Conservation (phyloP, 2,797 vertebrate genomes). For the Rhyacichthys aspro region DNA sequence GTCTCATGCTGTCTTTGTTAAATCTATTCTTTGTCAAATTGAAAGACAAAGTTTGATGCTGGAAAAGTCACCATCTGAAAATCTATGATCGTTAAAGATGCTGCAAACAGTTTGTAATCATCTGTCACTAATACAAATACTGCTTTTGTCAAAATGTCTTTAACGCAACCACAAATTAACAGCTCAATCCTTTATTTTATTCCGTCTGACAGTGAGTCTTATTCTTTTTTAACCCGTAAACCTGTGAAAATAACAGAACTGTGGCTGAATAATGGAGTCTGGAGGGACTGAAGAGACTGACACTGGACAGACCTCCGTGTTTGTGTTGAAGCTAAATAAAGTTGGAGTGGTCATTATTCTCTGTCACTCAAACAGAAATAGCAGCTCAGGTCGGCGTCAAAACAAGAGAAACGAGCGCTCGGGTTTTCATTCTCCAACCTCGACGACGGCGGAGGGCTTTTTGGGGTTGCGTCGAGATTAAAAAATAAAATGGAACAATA, state of each 20-base stretch:
- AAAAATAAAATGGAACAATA: neutral
- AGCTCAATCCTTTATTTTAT: constrained; percentile 13
- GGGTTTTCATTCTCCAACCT: neutral
- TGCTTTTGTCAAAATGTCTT: too few relatives aligned
- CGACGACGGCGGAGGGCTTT: neutral
- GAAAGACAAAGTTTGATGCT: too few relatives aligned
- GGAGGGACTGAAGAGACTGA: constrained; percentile 57
- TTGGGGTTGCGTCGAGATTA: neutral
- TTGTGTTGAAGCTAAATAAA: constrained; percentile 43
- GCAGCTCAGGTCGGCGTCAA: neutral
- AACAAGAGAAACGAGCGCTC: constrained; percentile 3
- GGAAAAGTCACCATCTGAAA: too few relatives aligned
- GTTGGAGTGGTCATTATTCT: constrained; percentile 54
- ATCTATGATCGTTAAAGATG: too few relatives aligned
- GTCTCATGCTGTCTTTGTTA: too few relatives aligned
- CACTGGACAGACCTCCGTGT: constrained; percentile 39
- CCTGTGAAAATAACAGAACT: constrained; percentile 61
- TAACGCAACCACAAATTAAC: too few relatives aligned
- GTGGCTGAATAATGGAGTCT: constrained; percentile 69
- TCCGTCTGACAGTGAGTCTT: constrained; percentile 51
- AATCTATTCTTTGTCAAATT: too few relatives aligned
- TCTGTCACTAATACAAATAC: too few relatives aligned
- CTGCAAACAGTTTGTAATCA: too few relatives aligned
- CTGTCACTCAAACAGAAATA: constrained; percentile 40
- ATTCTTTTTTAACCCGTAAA: constrained; percentile 51